Evolutionary conservation across 1,140 invertebrate genomes (phyloP).

Genomic region (Armadillidium nasatum): DNA sequence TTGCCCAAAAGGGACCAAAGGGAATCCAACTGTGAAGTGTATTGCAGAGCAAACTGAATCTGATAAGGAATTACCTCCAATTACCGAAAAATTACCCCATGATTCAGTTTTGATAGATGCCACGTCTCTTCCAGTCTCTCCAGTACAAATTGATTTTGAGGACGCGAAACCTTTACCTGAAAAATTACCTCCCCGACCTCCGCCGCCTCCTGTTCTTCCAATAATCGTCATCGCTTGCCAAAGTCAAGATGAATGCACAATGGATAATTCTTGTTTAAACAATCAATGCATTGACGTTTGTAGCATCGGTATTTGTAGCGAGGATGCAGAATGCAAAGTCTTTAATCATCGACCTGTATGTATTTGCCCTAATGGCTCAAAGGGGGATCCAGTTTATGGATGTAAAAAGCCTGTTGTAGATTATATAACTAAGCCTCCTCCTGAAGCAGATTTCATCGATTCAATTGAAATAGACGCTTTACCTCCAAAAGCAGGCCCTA

Average conservation of each 20-base stretch:
- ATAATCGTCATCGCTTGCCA: conserved; percentile 10
- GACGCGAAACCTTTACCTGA: conserved; percentile 57
- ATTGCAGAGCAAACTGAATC: background rate
- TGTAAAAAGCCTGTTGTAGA: conserved; percentile 27
- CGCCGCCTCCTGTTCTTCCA: background rate
- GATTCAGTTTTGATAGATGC: conserved; percentile 60
- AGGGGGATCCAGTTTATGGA: conserved; percentile 45
- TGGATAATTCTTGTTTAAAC: conserved; percentile 75
- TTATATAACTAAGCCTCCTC: background rate
- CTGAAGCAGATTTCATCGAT: background rate
- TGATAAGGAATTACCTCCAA: conserved; percentile 11
- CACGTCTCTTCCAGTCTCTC: conserved; percentile 62
- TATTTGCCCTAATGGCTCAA: conserved; percentile 47
- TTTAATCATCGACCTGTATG: conserved; percentile 46
- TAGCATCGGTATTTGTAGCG: conserved; percentile 50
- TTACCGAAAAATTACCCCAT: conserved; percentile 44
- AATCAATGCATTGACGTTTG: conserved; percentile 79
- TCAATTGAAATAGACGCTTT: background rate
- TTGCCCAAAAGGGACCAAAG: conserved; percentile 23
- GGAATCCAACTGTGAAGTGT: conserved; percentile 25
- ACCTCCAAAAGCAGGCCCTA: background rate
- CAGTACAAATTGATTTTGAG: conserved; percentile 62
- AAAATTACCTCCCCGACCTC: conserved; percentile 22
- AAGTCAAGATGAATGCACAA: conserved; percentile 61
- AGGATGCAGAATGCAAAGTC: conserved; percentile 47